Evolutionary conservation across 2,113 vertebrate species (phyloP).

Genomic region (Petrocephalus zakoni): DNA sequence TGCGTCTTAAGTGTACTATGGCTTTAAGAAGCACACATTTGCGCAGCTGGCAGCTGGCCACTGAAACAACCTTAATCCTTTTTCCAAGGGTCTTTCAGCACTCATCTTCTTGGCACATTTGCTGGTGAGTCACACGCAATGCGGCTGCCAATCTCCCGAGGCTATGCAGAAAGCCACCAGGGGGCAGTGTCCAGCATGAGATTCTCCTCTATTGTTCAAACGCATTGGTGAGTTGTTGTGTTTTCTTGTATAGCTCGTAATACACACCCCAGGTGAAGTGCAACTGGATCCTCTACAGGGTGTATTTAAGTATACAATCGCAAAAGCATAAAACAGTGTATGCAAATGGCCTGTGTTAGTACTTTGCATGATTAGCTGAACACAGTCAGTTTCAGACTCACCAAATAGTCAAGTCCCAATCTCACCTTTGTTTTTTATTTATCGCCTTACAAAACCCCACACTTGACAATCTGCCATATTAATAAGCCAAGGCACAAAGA

Average conservation of each 20-base stretch:
- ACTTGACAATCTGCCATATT: not conserved
- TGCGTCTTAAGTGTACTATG: slow-evolving; percentile 48
- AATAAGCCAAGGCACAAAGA: not conserved
- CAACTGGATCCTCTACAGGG: not conserved
- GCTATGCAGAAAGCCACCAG: slow-evolving; percentile 39
- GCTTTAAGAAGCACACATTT: slow-evolving; percentile 50
- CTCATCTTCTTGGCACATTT: slow-evolving; percentile 57
- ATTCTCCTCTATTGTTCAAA: not conserved
- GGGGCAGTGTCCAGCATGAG: slow-evolving; percentile 38
- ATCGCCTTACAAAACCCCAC: not conserved
- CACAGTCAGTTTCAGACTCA: not conserved
- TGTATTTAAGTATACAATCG: not conserved
- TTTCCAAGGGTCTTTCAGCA: slow-evolving; percentile 68
- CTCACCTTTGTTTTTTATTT: not conserved
- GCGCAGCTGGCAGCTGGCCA: slow-evolving; percentile 60
- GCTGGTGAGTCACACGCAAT: slow-evolving; percentile 45
- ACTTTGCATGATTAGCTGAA: not conserved
- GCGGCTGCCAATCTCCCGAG: slow-evolving; percentile 16
- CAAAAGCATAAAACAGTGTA: not conserved
- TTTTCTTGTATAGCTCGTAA: slow-evolving; percentile 42
- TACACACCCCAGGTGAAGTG: not conserved
- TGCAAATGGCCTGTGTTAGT: not conserved
- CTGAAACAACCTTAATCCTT: slow-evolving; percentile 62
- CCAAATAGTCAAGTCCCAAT: not conserved
- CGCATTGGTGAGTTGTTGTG: slow-evolving; percentile 24